Evolutionary conservation across 2,888 invertebrate genomes (phyloP), one percentile per base, ranked within the genome.

Genomic region (Carterocephalus palaemon): DNA sequence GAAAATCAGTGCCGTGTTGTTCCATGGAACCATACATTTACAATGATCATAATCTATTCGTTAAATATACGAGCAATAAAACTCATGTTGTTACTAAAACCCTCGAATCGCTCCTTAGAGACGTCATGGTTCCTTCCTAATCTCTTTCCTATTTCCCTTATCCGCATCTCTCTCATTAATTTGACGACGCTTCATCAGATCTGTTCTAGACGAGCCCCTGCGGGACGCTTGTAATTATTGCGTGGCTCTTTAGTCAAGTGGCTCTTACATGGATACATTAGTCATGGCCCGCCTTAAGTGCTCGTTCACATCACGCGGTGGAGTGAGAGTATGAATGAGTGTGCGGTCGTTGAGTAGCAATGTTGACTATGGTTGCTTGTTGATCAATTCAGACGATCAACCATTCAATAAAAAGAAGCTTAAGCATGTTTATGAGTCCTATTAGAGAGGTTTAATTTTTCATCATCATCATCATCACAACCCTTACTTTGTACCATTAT

Each of bases 121-220:
- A 29, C 7, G 2, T 2, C 19, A 15, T 20, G 29, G 6, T 9
- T 26, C 9, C 26, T 28, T 34, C 20, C 26, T 42, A 42, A 42
- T 42, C 28, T 34, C 15, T 34, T 34, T 12, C 17, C 28, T 28
- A 26, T 20, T 28, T 34, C 24, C 20, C 28, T 8, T 16, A 26
- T 9, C 26, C 19, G 26, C 28, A 34, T 34, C 20, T 20, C 20
- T 28, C 20, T 42, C 42, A 42, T 42, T 42, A 42, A 28, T 42
- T 42, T 34, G 42, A 42, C 22, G 34, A 42, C 26, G 26, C 34
- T 34, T 42, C 42, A 34, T 34, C 42, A 15, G 16, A 34, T 34
- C 20, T 9, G 34, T 20, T 34, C n/a, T n/a, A n/a, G 34, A 42
- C 42, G 42, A 42, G 42, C 20, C 34, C n/a, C 28, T n/a, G 26